Conservation (phyloP, 2,797 vertebrate species). For the Typhlichthys subterraneus region DNA sequence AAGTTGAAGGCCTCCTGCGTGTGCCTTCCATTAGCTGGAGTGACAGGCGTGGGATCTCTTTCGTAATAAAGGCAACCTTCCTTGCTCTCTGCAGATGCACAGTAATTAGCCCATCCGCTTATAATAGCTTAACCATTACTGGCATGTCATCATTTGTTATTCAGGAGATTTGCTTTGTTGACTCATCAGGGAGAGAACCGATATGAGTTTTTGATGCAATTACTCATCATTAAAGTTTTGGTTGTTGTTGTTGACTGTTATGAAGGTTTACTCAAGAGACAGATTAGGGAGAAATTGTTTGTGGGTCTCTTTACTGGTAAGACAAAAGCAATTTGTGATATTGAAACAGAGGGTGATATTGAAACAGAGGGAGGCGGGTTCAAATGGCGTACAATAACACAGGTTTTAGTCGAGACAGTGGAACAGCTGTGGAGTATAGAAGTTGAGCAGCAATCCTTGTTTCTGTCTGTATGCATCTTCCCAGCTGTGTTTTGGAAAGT, state of each 20-base stretch:
- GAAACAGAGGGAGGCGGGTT: background rate
- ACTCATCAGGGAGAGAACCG: conserved; percentile 64
- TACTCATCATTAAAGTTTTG: conserved; percentile 69
- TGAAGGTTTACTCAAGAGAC: conserved; percentile 47
- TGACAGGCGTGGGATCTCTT: conserved; percentile 61
- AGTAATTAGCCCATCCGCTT: conserved; percentile 69
- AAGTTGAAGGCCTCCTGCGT: conserved; percentile 39
- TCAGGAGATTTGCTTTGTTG: conserved; percentile 69
- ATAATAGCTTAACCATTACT: conserved; percentile 72
- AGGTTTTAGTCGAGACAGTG: too few species aligned
- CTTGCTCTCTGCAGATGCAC: conserved; percentile 65
- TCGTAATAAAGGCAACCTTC: conserved; percentile 55
- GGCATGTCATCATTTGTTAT: conserved; percentile 70
- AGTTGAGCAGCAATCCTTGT: background rate
- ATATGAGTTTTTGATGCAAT: conserved; percentile 75
- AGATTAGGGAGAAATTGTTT: conserved; percentile 47
- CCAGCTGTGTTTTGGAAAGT: too few species aligned
- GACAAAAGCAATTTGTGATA: conserved; percentile 21
- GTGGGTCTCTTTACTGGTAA: conserved; percentile 26
- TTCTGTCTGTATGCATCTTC: background rate
- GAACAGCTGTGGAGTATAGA: background rate
- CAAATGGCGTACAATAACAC: conserved; percentile 9
- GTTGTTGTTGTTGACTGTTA: conserved; percentile 57
- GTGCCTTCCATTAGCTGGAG: conserved; percentile 59
- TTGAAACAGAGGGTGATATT: conserved; percentile 10